Evolutionary conservation across 2,113 vertebrate species (phyloP).

Genomic region (Excalfactoria chinensis): DNA sequence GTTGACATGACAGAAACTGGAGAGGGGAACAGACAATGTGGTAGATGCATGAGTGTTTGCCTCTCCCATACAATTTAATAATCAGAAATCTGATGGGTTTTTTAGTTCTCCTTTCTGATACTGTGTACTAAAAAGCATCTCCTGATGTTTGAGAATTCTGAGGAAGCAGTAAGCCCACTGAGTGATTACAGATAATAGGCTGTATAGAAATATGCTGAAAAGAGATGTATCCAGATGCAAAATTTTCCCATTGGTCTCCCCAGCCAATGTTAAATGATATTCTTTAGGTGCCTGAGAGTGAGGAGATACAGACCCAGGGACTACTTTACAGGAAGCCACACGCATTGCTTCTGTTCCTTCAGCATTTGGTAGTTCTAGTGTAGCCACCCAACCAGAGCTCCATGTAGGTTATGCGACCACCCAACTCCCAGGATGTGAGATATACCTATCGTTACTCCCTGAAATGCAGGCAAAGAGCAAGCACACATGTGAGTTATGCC

Average conservation of each 20-base stretch:
- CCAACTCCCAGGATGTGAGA: not conserved
- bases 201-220: not conserved
- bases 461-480: not conserved
- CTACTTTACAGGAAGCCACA: not conserved
- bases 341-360: not conserved
- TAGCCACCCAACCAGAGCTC: not conserved
- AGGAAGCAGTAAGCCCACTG: not conserved
- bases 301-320: not conserved
- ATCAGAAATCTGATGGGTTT: not conserved
- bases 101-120: not conserved
- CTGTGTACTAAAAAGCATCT: not conserved
- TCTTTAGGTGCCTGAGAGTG: not conserved
- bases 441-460: not conserved
- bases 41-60: fast-evolving
- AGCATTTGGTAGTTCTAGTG: not conserved
- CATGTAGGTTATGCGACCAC: not conserved
- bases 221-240: not conserved
- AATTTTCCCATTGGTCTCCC: not conserved
- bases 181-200: not conserved
- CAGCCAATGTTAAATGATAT: not conserved
- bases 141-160: not conserved
- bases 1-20: not conserved
- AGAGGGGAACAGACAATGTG: not conserved
- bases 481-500: not conserved
- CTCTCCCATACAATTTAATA: not conserved